Conservation (phyloP, 2,888 invertebrate genomes). For the Belgica antarctica region DNA sequence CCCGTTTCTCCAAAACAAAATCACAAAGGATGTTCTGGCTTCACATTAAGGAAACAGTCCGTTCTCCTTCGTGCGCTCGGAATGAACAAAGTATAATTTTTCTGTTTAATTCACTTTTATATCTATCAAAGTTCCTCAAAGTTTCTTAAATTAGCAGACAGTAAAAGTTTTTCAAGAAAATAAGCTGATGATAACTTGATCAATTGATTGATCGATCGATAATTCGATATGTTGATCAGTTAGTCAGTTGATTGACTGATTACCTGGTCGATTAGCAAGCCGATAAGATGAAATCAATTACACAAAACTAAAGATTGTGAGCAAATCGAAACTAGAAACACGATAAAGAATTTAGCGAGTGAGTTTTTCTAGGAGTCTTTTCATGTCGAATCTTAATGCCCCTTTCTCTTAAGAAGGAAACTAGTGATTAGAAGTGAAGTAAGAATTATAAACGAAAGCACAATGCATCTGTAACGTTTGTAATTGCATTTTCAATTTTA, state of each 20-base stretch:
- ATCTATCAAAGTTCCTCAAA: conserved; percentile 11
- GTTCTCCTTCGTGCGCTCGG: background rate
- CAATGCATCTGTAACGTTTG: too few species aligned
- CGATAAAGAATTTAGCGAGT: conserved; percentile 6
- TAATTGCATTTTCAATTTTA: background rate
- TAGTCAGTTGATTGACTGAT: too few species aligned
- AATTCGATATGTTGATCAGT: too few species aligned
- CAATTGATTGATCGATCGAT: too few species aligned
- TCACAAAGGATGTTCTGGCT: background rate
- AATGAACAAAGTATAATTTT: conserved; percentile 1
- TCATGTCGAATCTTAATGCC: too few species aligned
- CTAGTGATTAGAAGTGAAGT: conserved; percentile 6
- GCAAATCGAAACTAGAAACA: conserved; percentile 3
- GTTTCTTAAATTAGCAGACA: background rate
- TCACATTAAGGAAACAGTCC: background rate
- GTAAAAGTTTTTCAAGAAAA: background rate
- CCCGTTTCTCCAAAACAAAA: background rate
- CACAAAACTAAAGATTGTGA: conserved; percentile 6
- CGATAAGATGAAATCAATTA: too few species aligned
- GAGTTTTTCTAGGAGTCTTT: too few species aligned
- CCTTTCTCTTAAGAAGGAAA: too few species aligned
- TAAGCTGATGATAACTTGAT: too few species aligned
- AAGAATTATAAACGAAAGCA: background rate
- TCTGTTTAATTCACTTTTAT: background rate
- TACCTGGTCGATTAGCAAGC: too few species aligned